These are phyloP conservation scores for Zaprionus gabonicus DNA, from an alignment of 1,140 invertebrate species.

Conservation along the genomic window DNA sequence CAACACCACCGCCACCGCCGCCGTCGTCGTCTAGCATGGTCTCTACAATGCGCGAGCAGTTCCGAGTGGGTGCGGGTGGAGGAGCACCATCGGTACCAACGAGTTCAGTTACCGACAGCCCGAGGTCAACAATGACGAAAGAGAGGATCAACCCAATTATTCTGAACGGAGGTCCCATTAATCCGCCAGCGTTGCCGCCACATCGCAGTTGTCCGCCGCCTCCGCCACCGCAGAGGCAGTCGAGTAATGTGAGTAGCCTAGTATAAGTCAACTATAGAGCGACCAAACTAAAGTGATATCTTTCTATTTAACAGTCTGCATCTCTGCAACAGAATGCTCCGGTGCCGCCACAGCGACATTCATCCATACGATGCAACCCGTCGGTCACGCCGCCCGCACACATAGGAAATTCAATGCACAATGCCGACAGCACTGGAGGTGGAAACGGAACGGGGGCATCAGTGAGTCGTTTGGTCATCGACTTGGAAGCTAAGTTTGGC, in stretches of 20 bases:
- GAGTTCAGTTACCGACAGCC: constrained; percentile 46
- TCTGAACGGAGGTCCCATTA: constrained; percentile 75
- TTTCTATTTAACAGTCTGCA: constrained; percentile 45
- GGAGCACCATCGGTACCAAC: constrained; percentile 55
- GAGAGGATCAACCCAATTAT: constrained; percentile 75
- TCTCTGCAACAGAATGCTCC: constrained; percentile 49
- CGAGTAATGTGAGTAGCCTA: constrained; percentile 79
- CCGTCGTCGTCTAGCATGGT: constrained; percentile 72
- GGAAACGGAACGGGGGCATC: constrained; percentile 32
- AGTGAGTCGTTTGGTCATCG: constrained; percentile 78
- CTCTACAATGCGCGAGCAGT: constrained; percentile 75
- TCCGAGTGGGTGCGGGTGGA: constrained; percentile 48
- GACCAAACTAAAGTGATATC: neutral
- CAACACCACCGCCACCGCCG: constrained; percentile 49
- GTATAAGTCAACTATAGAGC: neutral
- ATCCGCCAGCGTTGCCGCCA: constrained; percentile 79
- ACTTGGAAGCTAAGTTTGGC: constrained; percentile 83
- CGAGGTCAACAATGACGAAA: constrained; percentile 56
- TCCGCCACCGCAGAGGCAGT: constrained; percentile 78
- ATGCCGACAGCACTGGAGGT: constrained; percentile 58
- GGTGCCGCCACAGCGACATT: constrained; percentile 81
- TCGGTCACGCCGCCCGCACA: constrained; percentile 74
- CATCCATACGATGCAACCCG: constrained; percentile 76
- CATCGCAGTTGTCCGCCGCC: constrained; percentile 81
- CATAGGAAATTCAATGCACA: constrained; percentile 64